Conservation (phyloP, 2,888 invertebrate genomes). For the Hipparchia semele region DNA sequence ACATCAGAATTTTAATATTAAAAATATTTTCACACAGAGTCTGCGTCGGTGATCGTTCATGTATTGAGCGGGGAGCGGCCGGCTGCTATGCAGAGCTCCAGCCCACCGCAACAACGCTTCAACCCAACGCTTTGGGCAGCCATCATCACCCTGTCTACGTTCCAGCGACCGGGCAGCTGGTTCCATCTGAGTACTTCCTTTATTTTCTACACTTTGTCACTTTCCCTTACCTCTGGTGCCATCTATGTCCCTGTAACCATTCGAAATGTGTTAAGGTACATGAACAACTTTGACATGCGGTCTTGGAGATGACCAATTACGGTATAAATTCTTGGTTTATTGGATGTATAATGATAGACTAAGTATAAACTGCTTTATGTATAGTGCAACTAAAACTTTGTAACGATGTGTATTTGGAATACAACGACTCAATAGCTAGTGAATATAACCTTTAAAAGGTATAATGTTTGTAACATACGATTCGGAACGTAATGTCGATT, state of each 20-base stretch:
- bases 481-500: background rate
- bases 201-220: conserved; percentile 49
- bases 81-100: conserved; percentile 85
- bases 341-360: conserved; percentile 31
- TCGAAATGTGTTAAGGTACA: conserved; percentile 42
- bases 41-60: conserved; percentile 92
- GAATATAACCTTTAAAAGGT: conserved; percentile 25
- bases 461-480: background rate
- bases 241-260: conserved; percentile 39
- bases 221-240: conserved; percentile 48
- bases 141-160: conserved; percentile 58
- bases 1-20: conserved; percentile 11
- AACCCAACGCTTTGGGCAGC: conserved; percentile 61
- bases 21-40: conserved; percentile 77
- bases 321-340: conserved; percentile 40
- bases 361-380: conserved; percentile 39
- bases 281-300: conserved; percentile 33
- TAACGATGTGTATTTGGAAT: conserved; percentile 53
- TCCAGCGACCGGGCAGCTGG: conserved; percentile 46
- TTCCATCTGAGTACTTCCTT: conserved; percentile 50
- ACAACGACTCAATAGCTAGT: conserved; percentile 51
- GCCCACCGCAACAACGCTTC: conserved; percentile 64
- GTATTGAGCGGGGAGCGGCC: conserved; percentile 90
- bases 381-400: conserved; percentile 39
- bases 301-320: conserved; percentile 65